A percentile compares a stretch with the other conserved stretches of the same genome.
Evolutionary conservation across 2,113 vertebrate species (phyloP).

Genomic region (western clawed frog (Xenopus tropicalis)): DNA sequence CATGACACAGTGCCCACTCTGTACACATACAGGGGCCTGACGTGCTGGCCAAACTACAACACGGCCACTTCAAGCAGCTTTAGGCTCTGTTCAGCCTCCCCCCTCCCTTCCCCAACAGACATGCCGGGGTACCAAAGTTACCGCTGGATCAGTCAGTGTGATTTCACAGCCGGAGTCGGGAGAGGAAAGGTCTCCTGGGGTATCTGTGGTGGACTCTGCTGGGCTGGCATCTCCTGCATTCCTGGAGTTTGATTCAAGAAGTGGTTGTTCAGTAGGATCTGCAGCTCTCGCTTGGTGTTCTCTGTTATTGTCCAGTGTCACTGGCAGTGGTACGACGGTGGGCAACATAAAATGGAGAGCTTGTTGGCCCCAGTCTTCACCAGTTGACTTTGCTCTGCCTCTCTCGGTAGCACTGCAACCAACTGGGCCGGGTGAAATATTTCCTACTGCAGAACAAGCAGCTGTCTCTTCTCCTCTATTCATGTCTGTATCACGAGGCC

Average conservation of each 20-base stretch:
- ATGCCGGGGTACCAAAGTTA: slow-evolving; percentile 63
- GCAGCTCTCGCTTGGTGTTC: slow-evolving; percentile 2
- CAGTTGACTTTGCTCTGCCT: background rate
- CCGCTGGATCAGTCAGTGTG: slow-evolving; percentile 67
- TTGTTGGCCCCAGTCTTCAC: slow-evolving; percentile 26
- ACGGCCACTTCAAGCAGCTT: slow-evolving; percentile 20
- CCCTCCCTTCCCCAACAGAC: slow-evolving; percentile 64
- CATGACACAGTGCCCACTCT: slow-evolving; percentile 22
- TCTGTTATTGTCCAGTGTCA: slow-evolving; percentile 6
- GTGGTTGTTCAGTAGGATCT: slow-evolving; percentile 4
- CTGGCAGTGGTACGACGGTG: slow-evolving; percentile 32
- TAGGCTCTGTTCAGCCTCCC: background rate
- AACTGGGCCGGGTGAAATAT: slow-evolving; percentile 12
- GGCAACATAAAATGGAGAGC: slow-evolving; percentile 32
- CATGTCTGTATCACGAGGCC: background rate
- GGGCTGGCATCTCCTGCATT: slow-evolving; percentile 23
- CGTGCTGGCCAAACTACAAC: slow-evolving; percentile 32
- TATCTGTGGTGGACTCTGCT: slow-evolving; percentile 24
- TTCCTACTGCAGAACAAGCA: background rate
- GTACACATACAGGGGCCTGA: slow-evolving; percentile 22
- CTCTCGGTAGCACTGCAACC: slow-evolving; percentile 11
- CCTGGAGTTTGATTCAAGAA: slow-evolving; percentile 24
- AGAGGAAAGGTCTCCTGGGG: slow-evolving; percentile 49
- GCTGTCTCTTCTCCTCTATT: slow-evolving; percentile 4
- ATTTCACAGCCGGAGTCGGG: slow-evolving; percentile 69